These are phyloP conservation scores for Zophobas morio DNA, from an alignment of 1,140 invertebrate species.

Conservation along the genomic window DNA sequence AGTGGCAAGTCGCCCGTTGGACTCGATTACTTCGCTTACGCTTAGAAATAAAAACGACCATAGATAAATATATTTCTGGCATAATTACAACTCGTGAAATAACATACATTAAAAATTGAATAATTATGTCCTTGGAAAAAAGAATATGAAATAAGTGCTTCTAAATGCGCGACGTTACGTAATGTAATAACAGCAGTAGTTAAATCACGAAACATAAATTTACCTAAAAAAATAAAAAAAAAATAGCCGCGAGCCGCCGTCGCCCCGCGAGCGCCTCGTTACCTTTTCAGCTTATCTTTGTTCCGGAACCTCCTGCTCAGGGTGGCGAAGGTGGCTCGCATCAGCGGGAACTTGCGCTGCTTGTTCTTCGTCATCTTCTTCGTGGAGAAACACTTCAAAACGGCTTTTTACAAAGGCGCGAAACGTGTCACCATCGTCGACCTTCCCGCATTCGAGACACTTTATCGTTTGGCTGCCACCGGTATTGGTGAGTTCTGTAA, in stretches of 20 bases:
- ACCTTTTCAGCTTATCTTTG: slow-evolving; percentile 74
- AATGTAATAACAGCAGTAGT: too few species aligned
- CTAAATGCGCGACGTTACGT: too few species aligned
- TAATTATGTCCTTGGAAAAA: too few species aligned
- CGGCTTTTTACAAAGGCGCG: slow-evolving; percentile 33
- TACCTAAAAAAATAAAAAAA: slow-evolving; percentile 6
- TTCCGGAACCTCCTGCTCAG: slow-evolving; percentile 71
- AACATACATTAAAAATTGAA: too few species aligned
- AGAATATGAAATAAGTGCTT: too few species aligned
- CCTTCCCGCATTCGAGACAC: background rate
- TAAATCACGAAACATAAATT: background rate
- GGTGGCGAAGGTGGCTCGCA: slow-evolving; percentile 70
- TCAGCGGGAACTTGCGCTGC: slow-evolving; percentile 69
- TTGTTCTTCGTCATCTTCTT: slow-evolving; percentile 72
- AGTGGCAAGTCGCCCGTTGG: too few species aligned
- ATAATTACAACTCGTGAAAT: too few species aligned
- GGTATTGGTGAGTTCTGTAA: slow-evolving; percentile 17
- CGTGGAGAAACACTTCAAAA: slow-evolving; percentile 14
- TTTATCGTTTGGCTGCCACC: slow-evolving; percentile 1
- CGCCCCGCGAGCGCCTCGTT: slow-evolving; percentile 54
- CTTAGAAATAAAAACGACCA: too few species aligned
- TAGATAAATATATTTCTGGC: too few species aligned
- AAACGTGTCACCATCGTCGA: slow-evolving; percentile 32
- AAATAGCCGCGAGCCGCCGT: slow-evolving; percentile 7
- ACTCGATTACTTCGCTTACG: too few species aligned